Evolutionary conservation across 2,797 vertebrate genomes (phyloP).

Genomic region (Austrolebias charrua): DNA sequence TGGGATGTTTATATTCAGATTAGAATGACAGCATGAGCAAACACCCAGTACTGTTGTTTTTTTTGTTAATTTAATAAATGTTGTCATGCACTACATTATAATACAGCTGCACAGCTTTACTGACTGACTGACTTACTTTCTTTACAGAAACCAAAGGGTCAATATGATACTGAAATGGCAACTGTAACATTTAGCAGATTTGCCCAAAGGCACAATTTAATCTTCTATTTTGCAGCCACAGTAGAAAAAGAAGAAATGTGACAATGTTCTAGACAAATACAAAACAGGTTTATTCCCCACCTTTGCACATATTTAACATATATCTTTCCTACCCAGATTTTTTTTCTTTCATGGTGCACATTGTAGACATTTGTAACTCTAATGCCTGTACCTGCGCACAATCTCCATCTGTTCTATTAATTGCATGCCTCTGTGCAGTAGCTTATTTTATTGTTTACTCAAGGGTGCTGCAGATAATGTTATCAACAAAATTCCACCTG

Average conservation of each 20-base stretch:
- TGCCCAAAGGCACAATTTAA: constrained; percentile 35
- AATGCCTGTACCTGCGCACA: constrained; percentile 38
- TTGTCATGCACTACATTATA: neutral
- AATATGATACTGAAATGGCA: constrained; percentile 19
- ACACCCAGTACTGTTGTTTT: too few relatives aligned
- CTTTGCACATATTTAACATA: constrained; percentile 25
- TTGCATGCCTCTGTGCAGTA: constrained; percentile 49
- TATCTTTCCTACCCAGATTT: neutral
- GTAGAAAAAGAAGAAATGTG: constrained; percentile 35
- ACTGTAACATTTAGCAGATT: constrained; percentile 66
- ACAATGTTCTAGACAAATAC: constrained; percentile 56
- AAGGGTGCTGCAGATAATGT: constrained; percentile 60
- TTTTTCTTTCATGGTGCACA: neutral
- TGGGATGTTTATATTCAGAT: constrained; percentile 8
- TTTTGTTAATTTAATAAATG: neutral
- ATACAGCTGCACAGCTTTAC: neutral
- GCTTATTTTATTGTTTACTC: constrained; percentile 57
- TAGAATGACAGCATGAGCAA: neutral
- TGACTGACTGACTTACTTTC: neutral
- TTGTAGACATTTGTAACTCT: constrained; percentile 21
- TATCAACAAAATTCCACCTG: constrained; percentile 53
- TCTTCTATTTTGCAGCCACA: constrained; percentile 33
- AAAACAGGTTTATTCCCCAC: constrained; percentile 47
- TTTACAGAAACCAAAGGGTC: constrained; percentile 11
- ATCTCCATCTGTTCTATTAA: constrained; percentile 67